Percentiles rank a stretch among this genome's conserved stretches.
These are phyloP conservation scores for Muschampia staudingeri DNA, from an alignment of 2,888 invertebrate genomes.

Conservation along the genomic window DNA sequence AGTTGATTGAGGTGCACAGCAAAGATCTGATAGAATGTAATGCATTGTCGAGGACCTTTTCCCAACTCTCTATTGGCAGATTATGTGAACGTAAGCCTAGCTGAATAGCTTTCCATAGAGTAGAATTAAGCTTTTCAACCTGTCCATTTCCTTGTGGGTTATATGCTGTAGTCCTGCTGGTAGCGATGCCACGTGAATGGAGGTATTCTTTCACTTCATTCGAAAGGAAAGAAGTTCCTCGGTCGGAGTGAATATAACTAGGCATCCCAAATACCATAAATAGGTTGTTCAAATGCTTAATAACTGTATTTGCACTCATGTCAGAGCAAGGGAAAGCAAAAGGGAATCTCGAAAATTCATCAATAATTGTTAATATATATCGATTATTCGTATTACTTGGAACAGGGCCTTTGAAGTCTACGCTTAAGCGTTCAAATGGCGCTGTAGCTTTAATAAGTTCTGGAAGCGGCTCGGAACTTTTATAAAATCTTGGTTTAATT, in stretches of 20 bases:
- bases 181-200: constrained; percentile 24
- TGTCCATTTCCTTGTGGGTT: constrained; percentile 46
- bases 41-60: constrained; percentile 41
- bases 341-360: constrained; percentile 54
- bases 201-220: constrained; percentile 34
- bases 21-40: constrained; percentile 58
- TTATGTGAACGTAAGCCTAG: neutral
- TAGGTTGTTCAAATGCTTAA: constrained; percentile 16
- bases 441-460: constrained; percentile 54
- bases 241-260: constrained; percentile 43
- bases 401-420: constrained; percentile 63
- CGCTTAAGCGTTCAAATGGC: constrained; percentile 58
- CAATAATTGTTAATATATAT: constrained; percentile 59
- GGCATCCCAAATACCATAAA: constrained; percentile 42
- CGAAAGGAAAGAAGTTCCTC: constrained; percentile 48
- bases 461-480: neutral
- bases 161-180: constrained; percentile 43
- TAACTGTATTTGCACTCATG: neutral
- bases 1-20: constrained; percentile 48
- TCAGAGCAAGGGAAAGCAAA: constrained; percentile 50
- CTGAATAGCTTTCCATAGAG: constrained; percentile 15
- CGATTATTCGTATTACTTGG: constrained; percentile 49
- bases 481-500: constrained; percentile 51
- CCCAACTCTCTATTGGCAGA: constrained; percentile 38
- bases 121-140: constrained; percentile 3